Evolutionary conservation across 2,113 vertebrate species (phyloP), one percentile per base, ranked within the genome.

Genomic region (Typhlomys cinereus): DNA sequence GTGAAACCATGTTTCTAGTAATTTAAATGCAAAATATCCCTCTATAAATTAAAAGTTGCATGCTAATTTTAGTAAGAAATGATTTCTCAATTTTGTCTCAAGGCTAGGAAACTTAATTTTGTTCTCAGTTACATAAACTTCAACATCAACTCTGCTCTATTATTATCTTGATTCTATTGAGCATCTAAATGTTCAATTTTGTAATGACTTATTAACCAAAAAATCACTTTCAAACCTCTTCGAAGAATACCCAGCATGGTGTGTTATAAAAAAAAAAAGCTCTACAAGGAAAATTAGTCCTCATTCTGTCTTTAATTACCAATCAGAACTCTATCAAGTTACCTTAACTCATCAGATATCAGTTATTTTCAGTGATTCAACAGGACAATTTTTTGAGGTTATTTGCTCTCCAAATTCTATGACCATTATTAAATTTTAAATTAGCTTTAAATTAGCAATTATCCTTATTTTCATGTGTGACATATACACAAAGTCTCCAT

Each of bases 41-140:
- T 61, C 87, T 89, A 76, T 86, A 88, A 88, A 94, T 89, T 84
- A 13, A 75, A 36, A 90, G 89, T 74, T 25, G 14, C 48, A 57
- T 59, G 41, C 3, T 86, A 86, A 64, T 74, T 90, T 44, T 79
- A 48, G 64, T 75, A 81, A 54, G 13, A 88, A 93, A 46, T 62
- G 34, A 27, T 75, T 82, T 73, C 83, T 52, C 34, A 76, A 54
- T 74, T 95, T 79, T 85, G 20, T 79, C 48, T 89, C 73, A 84
- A 71, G 48, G 48, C 29, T 31, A 70, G 44, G 74, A 95, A 90
- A 85, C 11, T 73, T 88, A 70, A 82, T 83, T 67, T 80, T 76
- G 29, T 89, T 20, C 52, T 52, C 59, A 64, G 20, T 75, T 79
- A 74, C 18, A 86, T 1, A 90, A 73, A 73, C 57, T 69, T 83